phyloP scores from a whole-genome alignment of 2,113 vertebrate genomes.

The Semnopithecus entellus region DNA sequence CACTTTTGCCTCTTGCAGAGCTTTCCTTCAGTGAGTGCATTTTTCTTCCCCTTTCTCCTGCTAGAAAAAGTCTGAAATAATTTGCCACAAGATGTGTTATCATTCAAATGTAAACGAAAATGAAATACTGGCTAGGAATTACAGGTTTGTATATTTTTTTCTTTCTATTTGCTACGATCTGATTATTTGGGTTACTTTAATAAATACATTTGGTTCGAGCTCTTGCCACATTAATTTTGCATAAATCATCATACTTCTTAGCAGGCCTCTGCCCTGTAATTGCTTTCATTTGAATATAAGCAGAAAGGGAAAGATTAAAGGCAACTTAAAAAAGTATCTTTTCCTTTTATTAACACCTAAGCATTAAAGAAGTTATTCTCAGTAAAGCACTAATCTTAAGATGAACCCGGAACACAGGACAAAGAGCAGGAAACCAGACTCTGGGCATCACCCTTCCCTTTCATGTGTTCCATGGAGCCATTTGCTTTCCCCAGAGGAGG shows the following conservation, averaged over 20 bases:
- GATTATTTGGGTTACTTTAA: constrained; percentile 73
- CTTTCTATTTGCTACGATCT: constrained; percentile 58
- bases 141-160: constrained; percentile 65
- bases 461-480: background rate
- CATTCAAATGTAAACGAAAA: constrained; percentile 78
- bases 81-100: constrained; percentile 76
- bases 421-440: background rate
- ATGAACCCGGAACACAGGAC: background rate
- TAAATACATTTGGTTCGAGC: constrained; percentile 68
- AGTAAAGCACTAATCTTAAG: background rate
- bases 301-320: constrained; percentile 42
- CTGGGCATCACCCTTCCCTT: background rate
- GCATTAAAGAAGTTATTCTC: background rate
- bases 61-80: constrained; percentile 74
- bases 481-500: background rate
- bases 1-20: constrained; percentile 79
- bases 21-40: constrained; percentile 73
- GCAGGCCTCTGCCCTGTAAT: constrained; percentile 39
- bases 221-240: constrained; percentile 72
- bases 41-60: constrained; percentile 74
- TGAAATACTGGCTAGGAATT: constrained; percentile 73
- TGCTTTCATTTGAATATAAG: constrained; percentile 49
- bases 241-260: constrained; percentile 60
- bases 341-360: constrained; percentile 25
- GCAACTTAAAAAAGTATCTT: background rate